These are phyloP conservation scores for Heliconius hewitsoni DNA, from an alignment of 1,140 invertebrate genomes.

Conservation along the genomic window DNA sequence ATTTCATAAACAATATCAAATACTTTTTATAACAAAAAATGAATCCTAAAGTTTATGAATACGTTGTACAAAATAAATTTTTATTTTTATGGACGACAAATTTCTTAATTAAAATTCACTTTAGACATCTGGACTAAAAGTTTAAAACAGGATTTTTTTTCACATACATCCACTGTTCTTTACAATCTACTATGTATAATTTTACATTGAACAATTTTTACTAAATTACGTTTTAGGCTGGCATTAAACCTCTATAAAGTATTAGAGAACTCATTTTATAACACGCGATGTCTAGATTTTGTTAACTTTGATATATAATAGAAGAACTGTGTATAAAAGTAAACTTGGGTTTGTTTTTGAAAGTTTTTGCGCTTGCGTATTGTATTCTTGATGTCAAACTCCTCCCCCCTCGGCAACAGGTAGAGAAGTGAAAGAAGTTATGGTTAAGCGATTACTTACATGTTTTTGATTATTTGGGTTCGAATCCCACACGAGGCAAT, in stretches of 20 bases:
- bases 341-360: conserved; percentile 4
- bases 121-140: neutral
- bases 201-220: neutral
- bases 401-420: conserved; percentile 39
- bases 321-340: neutral
- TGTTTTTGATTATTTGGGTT: neutral
- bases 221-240: conserved; percentile 8
- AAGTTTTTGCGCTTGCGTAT: conserved; percentile 40
- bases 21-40: too few relatives aligned
- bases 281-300: conserved; percentile 29
- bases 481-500: too few relatives aligned
- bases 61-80: neutral
- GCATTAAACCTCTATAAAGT: neutral
- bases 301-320: conserved; percentile 26
- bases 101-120: too few relatives aligned
- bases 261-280: conserved; percentile 6
- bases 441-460: neutral
- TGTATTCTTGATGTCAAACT: conserved; percentile 26
- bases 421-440: neutral
- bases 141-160: neutral
- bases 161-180: neutral
- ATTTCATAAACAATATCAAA: neutral
- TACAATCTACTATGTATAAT: neutral
- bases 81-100: too few relatives aligned
- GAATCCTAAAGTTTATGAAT: too few relatives aligned